Evolutionary conservation across 2,888 invertebrate genomes (phyloP), one percentile per base, ranked within the genome.

Genomic region (Scaptomyza flava): DNA sequence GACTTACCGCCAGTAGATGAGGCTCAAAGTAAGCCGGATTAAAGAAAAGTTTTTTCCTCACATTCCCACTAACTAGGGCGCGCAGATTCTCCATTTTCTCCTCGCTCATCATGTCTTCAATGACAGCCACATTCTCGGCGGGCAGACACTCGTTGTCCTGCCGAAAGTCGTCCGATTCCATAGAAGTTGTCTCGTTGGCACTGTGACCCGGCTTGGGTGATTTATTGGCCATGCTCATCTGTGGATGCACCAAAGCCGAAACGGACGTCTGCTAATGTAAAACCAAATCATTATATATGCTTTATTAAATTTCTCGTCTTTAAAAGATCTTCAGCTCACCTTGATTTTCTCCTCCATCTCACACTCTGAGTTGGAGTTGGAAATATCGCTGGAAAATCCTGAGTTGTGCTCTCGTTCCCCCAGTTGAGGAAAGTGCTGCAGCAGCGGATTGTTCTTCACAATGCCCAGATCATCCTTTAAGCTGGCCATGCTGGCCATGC

Each of bases 11-110:
- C 90, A 98, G 93, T 48, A 97, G 91, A 78, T 97, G 96, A 30
- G 96, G 96, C 90, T 98, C 98, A 88, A 98, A 97, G 90, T 97
- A 98, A 7, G 97, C 97, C 0, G 97, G 97, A 91, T 97, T 97
- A 88, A 97, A 97, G 90, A 97, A 97, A 3, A 97, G 93, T 89
- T 97, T 97, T 75, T 96, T 94, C 57, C 97, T 93, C 0, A 95
- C 95, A 30, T 94, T 95, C 11, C 96, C 96, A 75, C 93, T 93
- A n/a, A 93, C 91, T 68, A 94, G 94, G 11, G 94, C 94, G 79
- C 94, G 93, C 9, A 95, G 93, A 53, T 92, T 93, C 76, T 96
- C 96, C 75, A 95, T 93, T 65, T 94, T 93, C 52, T 95, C 95
- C 72, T 94, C 94, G 50, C 93, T 91, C 64, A 92, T 92, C 71